Base-by-base conservation (phyloP, 1,140 invertebrate species). In the Fopius arisanus region DNA sequence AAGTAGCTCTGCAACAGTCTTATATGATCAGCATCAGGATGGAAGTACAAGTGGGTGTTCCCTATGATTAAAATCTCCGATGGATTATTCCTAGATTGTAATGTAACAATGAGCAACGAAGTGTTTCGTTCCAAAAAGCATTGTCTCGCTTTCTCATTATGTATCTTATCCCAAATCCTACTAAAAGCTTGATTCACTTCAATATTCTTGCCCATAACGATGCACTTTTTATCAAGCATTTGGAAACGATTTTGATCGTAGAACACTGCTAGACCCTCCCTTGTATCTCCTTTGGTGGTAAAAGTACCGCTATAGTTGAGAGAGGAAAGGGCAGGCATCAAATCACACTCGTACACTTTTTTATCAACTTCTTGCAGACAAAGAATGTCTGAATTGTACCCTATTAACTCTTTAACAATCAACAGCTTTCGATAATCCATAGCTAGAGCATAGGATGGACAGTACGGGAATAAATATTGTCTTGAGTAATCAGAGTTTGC, bases 41-140 rank as follows among this genome's bases (percentile, higher is more conserved):
- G 94, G 82, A 97, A 98, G 85, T 96, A 98, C 16, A 98, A 89
- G 90, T 98, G 97, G 0, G 96, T 97, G 81, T 97, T 97, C 23
- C 92, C 95, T 66, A 97, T 89, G 69, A 96, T 82, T 33, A 96
- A 71, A 67, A 91, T 86, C 79, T 92, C 88, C 69, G 88, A 86
- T 6, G 88, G 87, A 79, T 90, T 89, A 28, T 93, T 90, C 63
- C 89, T 82, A 6, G 90, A 91, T 80, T 92, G 88, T 63, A 96
- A 86, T 33, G 92, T 80, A 28, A 90, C 84, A 14, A 90, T 89
- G 77, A 91, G 90, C 51, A 91, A 81, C 9, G 90, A 91, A 12
- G 92, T 93, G 14, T 91, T 90, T 73, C 93, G 89, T 63, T 90
- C 89, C 68, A 91, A 82, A 71, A 96, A 86, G 72, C 91, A 85